These are phyloP conservation scores for Andricus curvator DNA, from an alignment of 2,888 invertebrate species.

Conservation along the genomic window DNA sequence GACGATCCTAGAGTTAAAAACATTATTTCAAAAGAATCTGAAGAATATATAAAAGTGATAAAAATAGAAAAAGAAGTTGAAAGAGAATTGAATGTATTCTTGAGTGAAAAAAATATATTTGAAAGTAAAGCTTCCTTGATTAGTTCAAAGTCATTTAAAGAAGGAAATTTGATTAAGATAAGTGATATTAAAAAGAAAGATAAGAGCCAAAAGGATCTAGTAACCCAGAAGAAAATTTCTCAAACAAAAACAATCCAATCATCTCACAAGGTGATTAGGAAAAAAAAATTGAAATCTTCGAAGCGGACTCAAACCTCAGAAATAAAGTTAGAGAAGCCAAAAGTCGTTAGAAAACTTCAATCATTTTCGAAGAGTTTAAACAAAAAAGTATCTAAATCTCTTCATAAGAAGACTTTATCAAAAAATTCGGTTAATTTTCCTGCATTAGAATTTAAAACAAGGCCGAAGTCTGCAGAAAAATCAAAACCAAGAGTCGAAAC, in stretches of 20 bases:
- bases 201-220: not conserved
- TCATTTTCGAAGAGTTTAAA: not conserved
- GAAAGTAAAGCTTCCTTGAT: not conserved
- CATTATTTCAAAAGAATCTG: not conserved
- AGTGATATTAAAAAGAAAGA: not conserved
- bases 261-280: not conserved
- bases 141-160: not conserved
- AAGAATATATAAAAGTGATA: not conserved
- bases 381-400: not conserved
- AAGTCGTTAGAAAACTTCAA: not conserved
- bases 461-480: not conserved
- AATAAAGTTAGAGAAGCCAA: not conserved
- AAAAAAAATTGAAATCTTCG: not conserved
- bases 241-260: not conserved
- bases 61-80: not conserved
- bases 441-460: not conserved
- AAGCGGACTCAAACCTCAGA: not conserved
- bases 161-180: not conserved
- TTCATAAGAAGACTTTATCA: not conserved
- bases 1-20: not conserved
- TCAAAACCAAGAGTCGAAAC: not conserved
- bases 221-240: not conserved
- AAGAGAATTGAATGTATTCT: not conserved
- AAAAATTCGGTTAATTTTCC: not conserved
- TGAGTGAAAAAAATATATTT: not conserved